Base-by-base conservation (phyloP, 1,140 invertebrate genomes). In the Bombus superbus region DNA sequence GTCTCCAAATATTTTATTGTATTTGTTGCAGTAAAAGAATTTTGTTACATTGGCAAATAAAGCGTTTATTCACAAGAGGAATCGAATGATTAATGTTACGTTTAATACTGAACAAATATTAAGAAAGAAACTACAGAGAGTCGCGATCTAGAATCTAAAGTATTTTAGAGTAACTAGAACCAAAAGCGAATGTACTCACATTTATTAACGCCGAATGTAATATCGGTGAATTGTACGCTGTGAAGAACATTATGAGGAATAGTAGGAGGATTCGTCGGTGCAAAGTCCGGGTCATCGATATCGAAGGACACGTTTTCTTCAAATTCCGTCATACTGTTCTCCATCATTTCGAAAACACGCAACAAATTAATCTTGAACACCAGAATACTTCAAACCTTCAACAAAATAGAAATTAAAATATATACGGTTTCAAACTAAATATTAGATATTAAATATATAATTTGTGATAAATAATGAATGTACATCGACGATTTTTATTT, bases 241-340 rank as follows among this genome's bases (percentile, higher is more conserved):
- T 81, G 88, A 75, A 88, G 64, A 15, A 90, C 85, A 8, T 62
- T 87, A 18, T 84, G 83, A 44, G 81, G 38, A n/a, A 76, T 42
- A 32, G 44, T 40, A n/a, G 40, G 69, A 57, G 57, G 68, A 69
- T 81, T 75, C 32, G 74, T 53, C 15, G 88, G 81, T 25, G 87
- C 86, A 82, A 93, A 93, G 59, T 93, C 93, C 18, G 93, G 93
- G 81, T 93, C 93, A 28, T 93, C 93, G 66, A 87, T 81, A 69
- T 93, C 93, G 71, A 93, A 93, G 28, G 79, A 91, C 32, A 93
- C 85, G 69, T 62, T 92, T 74, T 93, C 92, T 73, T 93, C 93
- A 66, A 92, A 93, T 86, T 93, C 93, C 22, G 92, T 94, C 74
- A 93, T 44, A 38, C 42, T 86, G 15, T 85, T 87, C 64, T 88